Conservation (phyloP, 1,140 invertebrate genomes). For the Atta cephalotes region DNA sequence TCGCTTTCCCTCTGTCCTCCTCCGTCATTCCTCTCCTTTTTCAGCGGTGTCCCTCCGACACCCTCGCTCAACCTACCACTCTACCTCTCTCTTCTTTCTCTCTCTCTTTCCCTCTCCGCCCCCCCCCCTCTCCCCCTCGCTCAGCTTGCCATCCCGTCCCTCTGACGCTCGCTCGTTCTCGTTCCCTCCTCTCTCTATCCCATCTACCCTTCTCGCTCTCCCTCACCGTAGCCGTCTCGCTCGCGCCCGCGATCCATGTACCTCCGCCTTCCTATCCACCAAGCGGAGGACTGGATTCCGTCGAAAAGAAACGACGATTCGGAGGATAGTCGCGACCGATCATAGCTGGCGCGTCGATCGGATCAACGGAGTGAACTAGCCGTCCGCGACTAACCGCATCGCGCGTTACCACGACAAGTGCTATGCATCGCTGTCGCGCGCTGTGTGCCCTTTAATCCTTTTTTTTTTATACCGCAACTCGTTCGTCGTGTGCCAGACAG, state of each 20-base stretch:
- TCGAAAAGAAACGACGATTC: slow-evolving; percentile 87
- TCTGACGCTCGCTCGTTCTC: slow-evolving; percentile 60
- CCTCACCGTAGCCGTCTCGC: slow-evolving; percentile 61
- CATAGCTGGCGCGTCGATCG: slow-evolving; percentile 86
- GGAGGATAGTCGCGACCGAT: slow-evolving; percentile 86
- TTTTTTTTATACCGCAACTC: background rate
- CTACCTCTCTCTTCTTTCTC: slow-evolving; percentile 62
- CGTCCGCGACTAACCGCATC: slow-evolving; percentile 64
- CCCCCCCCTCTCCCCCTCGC: slow-evolving; percentile 45
- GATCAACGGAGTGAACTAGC: slow-evolving; percentile 78
- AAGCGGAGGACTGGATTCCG: slow-evolving; percentile 79
- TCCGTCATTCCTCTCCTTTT: slow-evolving; percentile 69
- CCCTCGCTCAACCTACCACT: slow-evolving; percentile 70
- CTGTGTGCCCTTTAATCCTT: background rate
- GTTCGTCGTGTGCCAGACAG: background rate
- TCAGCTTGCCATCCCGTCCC: slow-evolving; percentile 58
- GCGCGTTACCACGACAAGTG: slow-evolving; percentile 53
- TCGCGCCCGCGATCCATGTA: slow-evolving; percentile 56
- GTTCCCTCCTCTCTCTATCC: slow-evolving; percentile 73
- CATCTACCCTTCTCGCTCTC: slow-evolving; percentile 70
- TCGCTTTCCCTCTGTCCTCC: slow-evolving; percentile 36
- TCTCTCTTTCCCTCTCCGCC: slow-evolving; percentile 50
- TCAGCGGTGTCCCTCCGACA: slow-evolving; percentile 70
- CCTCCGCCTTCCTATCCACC: slow-evolving; percentile 76
- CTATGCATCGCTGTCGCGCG: slow-evolving; percentile 35